These are phyloP conservation scores for Encarsia formosa DNA, from an alignment of 2,888 invertebrate species.

Conservation along the genomic window DNA sequence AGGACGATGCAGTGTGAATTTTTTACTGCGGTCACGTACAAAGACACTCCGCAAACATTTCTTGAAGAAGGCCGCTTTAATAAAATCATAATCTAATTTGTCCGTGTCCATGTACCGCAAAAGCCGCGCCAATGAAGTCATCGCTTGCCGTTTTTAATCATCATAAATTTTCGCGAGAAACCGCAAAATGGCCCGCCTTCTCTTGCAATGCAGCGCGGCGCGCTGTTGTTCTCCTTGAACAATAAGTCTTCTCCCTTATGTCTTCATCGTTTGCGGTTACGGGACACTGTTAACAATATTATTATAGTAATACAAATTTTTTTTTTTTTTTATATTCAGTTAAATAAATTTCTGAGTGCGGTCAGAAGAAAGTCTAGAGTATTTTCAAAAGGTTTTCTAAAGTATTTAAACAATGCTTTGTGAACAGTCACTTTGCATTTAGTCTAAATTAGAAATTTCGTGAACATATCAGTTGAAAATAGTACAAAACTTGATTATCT, in stretches of 20 bases:
- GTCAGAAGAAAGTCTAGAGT: too few species aligned
- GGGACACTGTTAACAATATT: slow-evolving; percentile 17
- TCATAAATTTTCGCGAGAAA: slow-evolving; percentile 49
- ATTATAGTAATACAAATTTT: slow-evolving; percentile 23
- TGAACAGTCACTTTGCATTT: too few species aligned
- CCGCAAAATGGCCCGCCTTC: slow-evolving; percentile 40
- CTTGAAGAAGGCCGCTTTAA: slow-evolving; percentile 17
- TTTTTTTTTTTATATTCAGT: too few species aligned
- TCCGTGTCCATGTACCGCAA: slow-evolving; percentile 31
- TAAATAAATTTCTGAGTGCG: too few species aligned
- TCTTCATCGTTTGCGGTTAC: slow-evolving; percentile 28
- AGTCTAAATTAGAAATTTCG: too few species aligned
- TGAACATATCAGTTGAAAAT: too few species aligned
- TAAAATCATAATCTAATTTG: slow-evolving; percentile 47
- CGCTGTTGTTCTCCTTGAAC: slow-evolving; percentile 12
- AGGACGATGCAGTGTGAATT: slow-evolving; percentile 3
- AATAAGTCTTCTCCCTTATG: slow-evolving; percentile 25
- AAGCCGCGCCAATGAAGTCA: slow-evolving; percentile 41
- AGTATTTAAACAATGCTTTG: too few species aligned
- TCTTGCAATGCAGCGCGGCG: slow-evolving; percentile 3
- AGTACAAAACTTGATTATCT: too few species aligned
- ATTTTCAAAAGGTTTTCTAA: too few species aligned
- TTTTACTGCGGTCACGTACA: background rate
- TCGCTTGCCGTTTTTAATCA: slow-evolving; percentile 46
- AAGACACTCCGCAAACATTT: background rate